A percentile compares a stretch with the other conserved stretches of the same genome.
Conservation (phyloP, 2,888 invertebrate genomes). For the Nyleta sp. region DNA sequence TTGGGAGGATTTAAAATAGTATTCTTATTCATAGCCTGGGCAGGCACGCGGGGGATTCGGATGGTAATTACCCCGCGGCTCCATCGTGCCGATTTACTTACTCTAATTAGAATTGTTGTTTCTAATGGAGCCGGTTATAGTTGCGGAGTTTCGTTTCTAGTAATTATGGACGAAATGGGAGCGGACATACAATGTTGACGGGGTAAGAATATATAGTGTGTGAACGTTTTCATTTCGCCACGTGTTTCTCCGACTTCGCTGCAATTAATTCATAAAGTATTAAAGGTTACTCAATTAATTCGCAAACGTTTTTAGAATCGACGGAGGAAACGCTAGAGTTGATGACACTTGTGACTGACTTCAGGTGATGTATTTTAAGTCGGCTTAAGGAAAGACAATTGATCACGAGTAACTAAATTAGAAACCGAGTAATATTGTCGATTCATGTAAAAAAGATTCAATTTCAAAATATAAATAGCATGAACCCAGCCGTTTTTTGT, state of each 20-base stretch:
- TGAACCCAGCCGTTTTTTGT: no score
- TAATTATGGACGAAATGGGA: constrained; percentile 17
- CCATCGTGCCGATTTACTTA: constrained; percentile 19
- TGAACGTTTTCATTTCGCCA: constrained; percentile 1
- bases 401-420: no score
- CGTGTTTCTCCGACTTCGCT: neutral
- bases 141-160: constrained; percentile 10
- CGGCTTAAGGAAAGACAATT: no score
- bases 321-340: no score
- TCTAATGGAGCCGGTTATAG: constrained; percentile 16
- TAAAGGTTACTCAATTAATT: neutral
- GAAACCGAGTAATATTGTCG: no score
- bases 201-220: constrained; percentile 5
- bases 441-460: no score
- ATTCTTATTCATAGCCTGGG: neutral
- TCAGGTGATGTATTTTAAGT: no score
- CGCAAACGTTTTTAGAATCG: neutral
- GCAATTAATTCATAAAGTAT: constrained; percentile 8
- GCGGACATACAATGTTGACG: constrained; percentile 7
- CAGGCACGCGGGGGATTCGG: neutral
- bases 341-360: no score
- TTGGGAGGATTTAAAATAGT: constrained; percentile 6
- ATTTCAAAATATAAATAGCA: no score
- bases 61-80: neutral
- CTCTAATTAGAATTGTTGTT: constrained; percentile 28